These are phyloP conservation scores for Cerceris ruficornis DNA, from an alignment of 2,888 invertebrate genomes.

Conservation along the genomic window DNA sequence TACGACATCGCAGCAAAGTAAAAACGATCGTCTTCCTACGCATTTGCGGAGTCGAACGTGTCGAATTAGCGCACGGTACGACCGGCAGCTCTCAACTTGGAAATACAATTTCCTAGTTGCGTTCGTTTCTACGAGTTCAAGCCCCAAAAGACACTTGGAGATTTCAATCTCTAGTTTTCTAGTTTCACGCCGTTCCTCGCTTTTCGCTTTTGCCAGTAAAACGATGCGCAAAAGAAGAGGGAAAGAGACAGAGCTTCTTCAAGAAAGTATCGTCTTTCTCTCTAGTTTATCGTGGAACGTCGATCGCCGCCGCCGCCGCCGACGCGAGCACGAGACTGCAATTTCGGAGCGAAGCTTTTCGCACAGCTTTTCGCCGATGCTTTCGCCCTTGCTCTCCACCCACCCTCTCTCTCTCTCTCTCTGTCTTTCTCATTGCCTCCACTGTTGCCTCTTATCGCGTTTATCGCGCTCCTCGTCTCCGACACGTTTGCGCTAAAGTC, in stretches of 20 bases:
- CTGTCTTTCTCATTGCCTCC: constrained; percentile 8
- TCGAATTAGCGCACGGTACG: too few species aligned
- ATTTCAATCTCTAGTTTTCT: constrained; percentile 21
- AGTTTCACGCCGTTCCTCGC: constrained; percentile 17
- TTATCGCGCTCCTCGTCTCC: constrained; percentile 61
- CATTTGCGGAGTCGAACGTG: too few species aligned
- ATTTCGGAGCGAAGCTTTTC: constrained; percentile 74
- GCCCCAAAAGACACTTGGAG: too few species aligned
- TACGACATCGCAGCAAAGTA: too few species aligned
- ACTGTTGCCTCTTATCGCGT: constrained; percentile 60
- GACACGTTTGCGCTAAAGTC: constrained; percentile 67
- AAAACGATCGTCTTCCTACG: too few species aligned
- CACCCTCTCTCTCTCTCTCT: constrained; percentile 14
- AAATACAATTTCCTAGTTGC: too few species aligned
- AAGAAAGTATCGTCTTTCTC: constrained; percentile 43
- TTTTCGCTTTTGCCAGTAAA: constrained; percentile 16
- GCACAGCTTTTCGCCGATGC: constrained; percentile 62
- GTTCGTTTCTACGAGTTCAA: too few species aligned
- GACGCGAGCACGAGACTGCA: constrained; percentile 69
- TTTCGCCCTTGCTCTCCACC: constrained; percentile 26
- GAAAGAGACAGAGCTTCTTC: constrained; percentile 30
- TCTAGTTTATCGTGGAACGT: constrained; percentile 65
- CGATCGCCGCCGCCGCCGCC: constrained; percentile 58
- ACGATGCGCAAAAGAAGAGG: constrained; percentile 23
- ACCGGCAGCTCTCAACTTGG: too few species aligned